Evolutionary conservation across 2,797 vertebrate genomes (phyloP), one percentile per base, ranked within the genome.

Genomic region (Sebastes vulpes): DNA sequence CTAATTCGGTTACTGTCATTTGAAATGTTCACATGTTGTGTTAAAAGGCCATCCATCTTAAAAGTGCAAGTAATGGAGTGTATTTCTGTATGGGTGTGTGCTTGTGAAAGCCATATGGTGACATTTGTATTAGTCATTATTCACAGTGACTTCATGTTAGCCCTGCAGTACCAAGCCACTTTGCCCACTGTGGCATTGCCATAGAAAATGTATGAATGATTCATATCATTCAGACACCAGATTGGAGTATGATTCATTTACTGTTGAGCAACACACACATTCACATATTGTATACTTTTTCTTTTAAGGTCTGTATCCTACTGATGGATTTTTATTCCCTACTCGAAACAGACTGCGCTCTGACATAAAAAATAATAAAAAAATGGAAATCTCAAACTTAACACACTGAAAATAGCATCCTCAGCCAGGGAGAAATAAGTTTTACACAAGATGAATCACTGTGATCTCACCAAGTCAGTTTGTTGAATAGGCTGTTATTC

Each of bases 101-200:
- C 54, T 26, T 79, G 42, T 84, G 26, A 16, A 64, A 52, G 50
- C 69, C 56, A 63, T 68, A 46, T 29, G 65, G 56, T 76, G 78
- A 79, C 70, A 79, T 90, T 89, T 85, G 4, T 82, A 52, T 82
- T 74, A 72, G 77, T 89, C 81, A 86, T 86, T 82, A 72, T 87
- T 93, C 79, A 86, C 71, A 75, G 26, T 53, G 63, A 79, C 79
- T 87, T 85, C 58, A 74, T 67, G 12, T 59, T 25, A 75, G 60
- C 65, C 73, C 72, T 50, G 31, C 75, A 90, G 87, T 20, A 65
- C 14, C 32, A 21, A 66, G 65, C 48, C 61, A 57, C 72, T 70
- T 82, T 26, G 53, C 63, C 80, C 82, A 79, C 83, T 69, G 53
- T 87, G 82, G 57, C 68, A 53, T 58, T 82, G 57, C 18, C 65